Conservation (phyloP, 2,797 vertebrate genomes). For the Xenentodon cancila region DNA sequence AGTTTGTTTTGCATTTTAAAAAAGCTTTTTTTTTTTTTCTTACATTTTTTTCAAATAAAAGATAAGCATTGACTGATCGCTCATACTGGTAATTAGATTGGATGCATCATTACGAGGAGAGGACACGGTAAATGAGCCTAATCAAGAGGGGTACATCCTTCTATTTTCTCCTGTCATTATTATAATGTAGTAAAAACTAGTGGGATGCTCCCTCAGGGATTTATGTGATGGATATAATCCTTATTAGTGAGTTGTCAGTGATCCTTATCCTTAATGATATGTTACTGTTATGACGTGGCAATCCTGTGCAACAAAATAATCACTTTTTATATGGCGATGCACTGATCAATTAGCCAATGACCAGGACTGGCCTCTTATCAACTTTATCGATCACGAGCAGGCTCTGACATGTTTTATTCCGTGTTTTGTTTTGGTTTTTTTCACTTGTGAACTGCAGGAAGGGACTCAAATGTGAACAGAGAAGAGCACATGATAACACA, state of each 20-base stretch:
- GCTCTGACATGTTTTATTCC: neutral
- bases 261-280: conserved; percentile 16
- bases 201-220: conserved; percentile 13
- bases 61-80: conserved; percentile 28
- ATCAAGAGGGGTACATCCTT: conserved; percentile 47
- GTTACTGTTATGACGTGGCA: neutral
- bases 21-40: conserved; percentile 7
- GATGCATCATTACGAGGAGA: conserved; percentile 59
- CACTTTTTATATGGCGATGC: no score
- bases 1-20: neutral
- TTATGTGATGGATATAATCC: conserved; percentile 9
- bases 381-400: neutral
- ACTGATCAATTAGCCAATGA: no score
- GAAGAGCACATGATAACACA: no score
- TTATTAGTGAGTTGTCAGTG: conserved; percentile 34
- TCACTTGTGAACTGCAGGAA: no score
- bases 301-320: no score
- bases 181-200: conserved; percentile 12
- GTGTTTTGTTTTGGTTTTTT: neutral
- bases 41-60: conserved; percentile 42
- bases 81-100: conserved; percentile 51
- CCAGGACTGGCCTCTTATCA: no score
- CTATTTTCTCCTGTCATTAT: conserved; percentile 36
- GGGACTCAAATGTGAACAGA: neutral
- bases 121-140: conserved; percentile 59